Evolutionary conservation across 2,113 vertebrate species (phyloP).

Genomic region (Vidua chalybeata): DNA sequence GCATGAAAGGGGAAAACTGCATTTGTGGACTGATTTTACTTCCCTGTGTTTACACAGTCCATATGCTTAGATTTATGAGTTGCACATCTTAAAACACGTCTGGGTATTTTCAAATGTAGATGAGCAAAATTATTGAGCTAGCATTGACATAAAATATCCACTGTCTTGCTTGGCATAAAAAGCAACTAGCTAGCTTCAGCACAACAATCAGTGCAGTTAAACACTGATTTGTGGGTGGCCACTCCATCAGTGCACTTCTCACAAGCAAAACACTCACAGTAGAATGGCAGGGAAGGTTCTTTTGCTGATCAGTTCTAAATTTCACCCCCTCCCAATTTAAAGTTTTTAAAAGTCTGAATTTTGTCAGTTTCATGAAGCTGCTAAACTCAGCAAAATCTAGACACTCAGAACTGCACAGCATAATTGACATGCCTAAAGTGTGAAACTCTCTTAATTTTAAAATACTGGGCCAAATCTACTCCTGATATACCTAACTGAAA

Average conservation of each 20-base stretch:
- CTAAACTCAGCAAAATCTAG: not conserved
- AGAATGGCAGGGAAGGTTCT: not conserved
- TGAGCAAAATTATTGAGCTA: not conserved
- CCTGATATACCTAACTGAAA: not conserved
- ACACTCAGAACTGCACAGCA: not conserved
- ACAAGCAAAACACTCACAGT: not conserved
- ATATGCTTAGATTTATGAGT: slow-evolving; percentile 10
- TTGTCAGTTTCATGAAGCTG: not conserved
- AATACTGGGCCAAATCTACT: not conserved
- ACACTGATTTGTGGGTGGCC: not conserved
- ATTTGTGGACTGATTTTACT: slow-evolving; percentile 29
- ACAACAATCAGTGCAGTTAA: not conserved
- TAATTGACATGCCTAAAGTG: not conserved
- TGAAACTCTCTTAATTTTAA: not conserved
- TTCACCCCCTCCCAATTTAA: not conserved
- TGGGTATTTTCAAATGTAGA: slow-evolving; percentile 24
- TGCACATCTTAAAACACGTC: slow-evolving; percentile 7
- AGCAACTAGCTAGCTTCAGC: not conserved
- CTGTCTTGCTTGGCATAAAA: not conserved
- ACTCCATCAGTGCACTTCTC: not conserved
- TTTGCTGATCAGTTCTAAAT: not conserved
- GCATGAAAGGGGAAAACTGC: not conserved
- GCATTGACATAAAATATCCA: not conserved
- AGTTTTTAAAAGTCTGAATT: not conserved
- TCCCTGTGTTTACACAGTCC: not conserved